Conservation (phyloP, 2,797 vertebrate genomes). For the Urocyon cinereoargenteus region DNA sequence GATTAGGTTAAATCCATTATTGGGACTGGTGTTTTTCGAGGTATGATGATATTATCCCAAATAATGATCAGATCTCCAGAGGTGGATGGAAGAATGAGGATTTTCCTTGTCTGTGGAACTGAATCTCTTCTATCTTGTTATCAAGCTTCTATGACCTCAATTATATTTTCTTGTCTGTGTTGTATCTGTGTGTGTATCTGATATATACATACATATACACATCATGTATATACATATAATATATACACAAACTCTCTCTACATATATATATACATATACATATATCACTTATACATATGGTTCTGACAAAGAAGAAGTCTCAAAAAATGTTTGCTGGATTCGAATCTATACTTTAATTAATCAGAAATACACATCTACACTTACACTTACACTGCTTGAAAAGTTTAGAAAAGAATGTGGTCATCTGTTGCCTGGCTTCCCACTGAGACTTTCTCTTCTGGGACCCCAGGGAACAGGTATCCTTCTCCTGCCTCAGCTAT, state of each 20-base stretch:
- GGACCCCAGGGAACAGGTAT: background rate
- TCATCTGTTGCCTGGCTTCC: background rate
- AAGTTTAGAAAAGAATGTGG: background rate
- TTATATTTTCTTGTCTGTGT: background rate
- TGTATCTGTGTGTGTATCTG: background rate
- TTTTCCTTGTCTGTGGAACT: background rate
- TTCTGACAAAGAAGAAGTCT: background rate
- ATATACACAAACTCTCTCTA: background rate
- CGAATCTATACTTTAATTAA: background rate
- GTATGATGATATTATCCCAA: background rate
- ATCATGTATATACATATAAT: background rate
- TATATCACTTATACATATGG: background rate
- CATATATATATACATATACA: too few species aligned
- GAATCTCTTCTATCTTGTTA: background rate
- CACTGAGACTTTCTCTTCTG: background rate
- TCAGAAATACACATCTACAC: background rate
- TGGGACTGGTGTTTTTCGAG: background rate
- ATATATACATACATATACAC: background rate
- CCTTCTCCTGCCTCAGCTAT: too few species aligned
- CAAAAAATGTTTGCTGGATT: conserved; percentile 4
- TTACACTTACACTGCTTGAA: background rate
- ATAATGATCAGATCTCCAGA: background rate
- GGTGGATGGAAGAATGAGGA: background rate
- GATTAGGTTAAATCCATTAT: background rate
- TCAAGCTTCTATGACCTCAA: background rate